Evolutionary conservation across 2,888 invertebrate species (phyloP).

Genomic region (Clunio marinus): DNA sequence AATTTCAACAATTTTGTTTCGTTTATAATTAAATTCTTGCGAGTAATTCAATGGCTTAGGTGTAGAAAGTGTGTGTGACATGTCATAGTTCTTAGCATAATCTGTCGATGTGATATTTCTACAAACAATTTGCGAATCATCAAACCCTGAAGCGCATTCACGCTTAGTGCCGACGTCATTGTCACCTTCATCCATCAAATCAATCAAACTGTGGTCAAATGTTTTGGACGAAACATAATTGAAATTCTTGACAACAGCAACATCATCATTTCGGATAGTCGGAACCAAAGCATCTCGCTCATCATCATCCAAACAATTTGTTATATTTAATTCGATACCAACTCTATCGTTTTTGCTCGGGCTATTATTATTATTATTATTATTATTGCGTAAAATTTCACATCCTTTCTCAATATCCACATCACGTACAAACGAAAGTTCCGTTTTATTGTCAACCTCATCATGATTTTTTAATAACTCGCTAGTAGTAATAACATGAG

Average conservation of each 20-base stretch:
- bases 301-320: constrained; percentile 25
- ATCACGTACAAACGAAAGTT: constrained; percentile 18
- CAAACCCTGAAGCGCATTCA: background rate
- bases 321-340: background rate
- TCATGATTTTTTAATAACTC: constrained; percentile 39
- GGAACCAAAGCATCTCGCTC: constrained; percentile 6
- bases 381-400: constrained; percentile 9
- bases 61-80: background rate
- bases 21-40: constrained; percentile 28
- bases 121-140: background rate
- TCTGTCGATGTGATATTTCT: background rate
- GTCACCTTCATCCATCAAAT: constrained; percentile 32
- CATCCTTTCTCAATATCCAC: background rate
- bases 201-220: background rate
- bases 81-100: background rate
- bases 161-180: constrained; percentile 23
- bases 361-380: background rate
- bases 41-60: constrained; percentile 8
- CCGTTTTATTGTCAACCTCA: constrained; percentile 15
- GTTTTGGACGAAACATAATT: background rate
- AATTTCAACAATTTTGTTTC: constrained; percentile 26
- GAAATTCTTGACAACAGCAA: background rate
- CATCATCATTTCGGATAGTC: background rate
- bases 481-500: constrained; percentile 12
- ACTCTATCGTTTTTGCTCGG: background rate